phyloP scores from a whole-genome alignment of 2,113 vertebrate genomes.

The Nyctereutes procyonoides region DNA sequence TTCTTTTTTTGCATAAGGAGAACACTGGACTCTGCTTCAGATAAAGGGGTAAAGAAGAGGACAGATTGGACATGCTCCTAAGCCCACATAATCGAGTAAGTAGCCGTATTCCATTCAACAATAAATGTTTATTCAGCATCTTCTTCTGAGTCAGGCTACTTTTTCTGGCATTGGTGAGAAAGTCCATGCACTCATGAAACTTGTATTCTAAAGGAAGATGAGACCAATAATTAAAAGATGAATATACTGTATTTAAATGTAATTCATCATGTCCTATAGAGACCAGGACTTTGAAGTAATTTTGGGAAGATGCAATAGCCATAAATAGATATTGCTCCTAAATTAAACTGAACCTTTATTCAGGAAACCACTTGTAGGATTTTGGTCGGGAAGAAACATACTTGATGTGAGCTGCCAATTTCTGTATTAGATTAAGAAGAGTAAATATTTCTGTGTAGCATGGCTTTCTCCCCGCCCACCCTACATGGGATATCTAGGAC shows the following conservation, averaged over 20 bases:
- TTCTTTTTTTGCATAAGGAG: not conserved
- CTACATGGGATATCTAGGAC: not conserved
- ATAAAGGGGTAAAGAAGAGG: not conserved
- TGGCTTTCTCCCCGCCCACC: not conserved
- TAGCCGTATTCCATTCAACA: not conserved
- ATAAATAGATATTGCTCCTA: not conserved
- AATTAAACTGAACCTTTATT: not conserved
- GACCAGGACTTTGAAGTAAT: not conserved
- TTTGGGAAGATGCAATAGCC: not conserved
- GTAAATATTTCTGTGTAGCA: not conserved
- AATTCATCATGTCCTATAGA: not conserved
- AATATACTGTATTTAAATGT: not conserved
- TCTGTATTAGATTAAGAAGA: not conserved
- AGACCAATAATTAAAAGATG: constrained; percentile 6
- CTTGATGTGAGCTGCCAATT: not conserved
- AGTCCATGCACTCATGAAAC: not conserved
- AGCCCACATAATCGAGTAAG: not conserved
- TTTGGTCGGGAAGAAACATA: not conserved
- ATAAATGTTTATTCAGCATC: not conserved
- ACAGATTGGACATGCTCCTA: not conserved
- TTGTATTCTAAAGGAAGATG: not conserved
- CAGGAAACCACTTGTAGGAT: not conserved
- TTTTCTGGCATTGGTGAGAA: not conserved
- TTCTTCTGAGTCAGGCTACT: not conserved
- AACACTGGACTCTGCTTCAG: not conserved